Evolutionary conservation across 2,888 invertebrate genomes (phyloP).

Genomic region (Lithodes maja): DNA sequence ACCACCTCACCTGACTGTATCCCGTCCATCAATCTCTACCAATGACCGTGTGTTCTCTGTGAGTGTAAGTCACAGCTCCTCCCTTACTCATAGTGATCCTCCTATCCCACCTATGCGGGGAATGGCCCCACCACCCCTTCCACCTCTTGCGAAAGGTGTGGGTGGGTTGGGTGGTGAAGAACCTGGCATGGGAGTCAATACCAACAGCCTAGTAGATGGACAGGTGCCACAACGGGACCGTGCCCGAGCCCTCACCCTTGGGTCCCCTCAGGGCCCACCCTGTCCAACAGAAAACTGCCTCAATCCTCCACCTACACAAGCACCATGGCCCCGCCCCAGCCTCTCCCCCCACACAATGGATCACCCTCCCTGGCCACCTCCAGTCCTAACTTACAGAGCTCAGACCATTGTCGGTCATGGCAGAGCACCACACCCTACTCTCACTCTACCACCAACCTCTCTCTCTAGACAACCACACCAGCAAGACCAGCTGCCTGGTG

Average conservation of each 20-base stretch:
- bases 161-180: neutral
- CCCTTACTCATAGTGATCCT: neutral
- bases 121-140: neutral
- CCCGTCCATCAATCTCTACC: conserved; percentile 1
- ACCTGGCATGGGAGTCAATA: conserved; percentile 12
- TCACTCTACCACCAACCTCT: neutral
- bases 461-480: neutral
- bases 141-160: neutral
- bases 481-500: neutral
- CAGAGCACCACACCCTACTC: conserved; percentile 42
- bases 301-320: neutral
- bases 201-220: conserved; percentile 68
- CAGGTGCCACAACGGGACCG: conserved; percentile 62
- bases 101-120: conserved; percentile 6
- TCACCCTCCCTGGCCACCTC: conserved; percentile 14
- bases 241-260: conserved; percentile 56
- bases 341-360: neutral
- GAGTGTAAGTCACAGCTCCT: neutral
- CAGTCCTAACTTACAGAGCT: conserved; percentile 4
- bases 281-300: neutral
- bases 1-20: neutral
- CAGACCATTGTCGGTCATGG: conserved; percentile 57
- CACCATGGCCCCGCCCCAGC: neutral
- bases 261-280: neutral
- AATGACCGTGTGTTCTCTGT: neutral